Conservation (phyloP, 2,888 invertebrate genomes). For the Macaria notata region DNA sequence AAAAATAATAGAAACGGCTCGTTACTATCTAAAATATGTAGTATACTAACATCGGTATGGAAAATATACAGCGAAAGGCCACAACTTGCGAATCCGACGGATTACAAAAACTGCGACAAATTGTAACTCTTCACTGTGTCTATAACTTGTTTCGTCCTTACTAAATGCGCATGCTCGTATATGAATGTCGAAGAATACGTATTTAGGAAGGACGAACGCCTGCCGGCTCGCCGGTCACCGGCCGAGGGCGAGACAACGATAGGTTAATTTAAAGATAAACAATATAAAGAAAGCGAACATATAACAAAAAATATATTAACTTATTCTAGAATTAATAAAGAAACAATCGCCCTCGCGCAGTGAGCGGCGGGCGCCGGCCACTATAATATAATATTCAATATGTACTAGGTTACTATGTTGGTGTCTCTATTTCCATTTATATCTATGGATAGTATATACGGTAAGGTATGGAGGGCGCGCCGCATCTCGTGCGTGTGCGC, state of each 20-base stretch:
- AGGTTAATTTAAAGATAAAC: slow-evolving; percentile 55
- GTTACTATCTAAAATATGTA: slow-evolving; percentile 62
- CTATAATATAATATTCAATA: slow-evolving; percentile 61
- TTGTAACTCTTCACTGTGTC: slow-evolving; percentile 54
- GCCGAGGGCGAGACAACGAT: slow-evolving; percentile 56
- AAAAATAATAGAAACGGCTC: slow-evolving; percentile 60
- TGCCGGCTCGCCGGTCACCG: slow-evolving; percentile 46
- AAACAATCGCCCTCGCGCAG: slow-evolving; percentile 57
- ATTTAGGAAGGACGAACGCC: slow-evolving; percentile 53
- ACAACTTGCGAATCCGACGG: slow-evolving; percentile 49
- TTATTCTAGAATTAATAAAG: slow-evolving; percentile 64
- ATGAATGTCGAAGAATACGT: slow-evolving; percentile 39
- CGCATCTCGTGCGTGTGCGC: slow-evolving; percentile 37
- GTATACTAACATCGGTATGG: slow-evolving; percentile 78
- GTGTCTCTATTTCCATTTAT: slow-evolving; percentile 78
- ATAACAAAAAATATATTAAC: slow-evolving; percentile 72
- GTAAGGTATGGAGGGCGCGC: slow-evolving; percentile 43
- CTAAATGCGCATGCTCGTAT: slow-evolving; percentile 44
- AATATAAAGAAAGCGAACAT: slow-evolving; percentile 68
- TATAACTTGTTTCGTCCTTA: slow-evolving; percentile 47
- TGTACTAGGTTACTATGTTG: slow-evolving; percentile 77
- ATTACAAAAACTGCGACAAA: slow-evolving; percentile 42
- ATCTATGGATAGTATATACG: slow-evolving; percentile 63
- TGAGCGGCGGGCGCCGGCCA: slow-evolving; percentile 46
- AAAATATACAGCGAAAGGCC: slow-evolving; percentile 72